A percentile compares a stretch with the other conserved stretches of the same genome.
Evolutionary conservation across 2,888 invertebrate species (phyloP).

Genomic region (Thyatira batis): DNA sequence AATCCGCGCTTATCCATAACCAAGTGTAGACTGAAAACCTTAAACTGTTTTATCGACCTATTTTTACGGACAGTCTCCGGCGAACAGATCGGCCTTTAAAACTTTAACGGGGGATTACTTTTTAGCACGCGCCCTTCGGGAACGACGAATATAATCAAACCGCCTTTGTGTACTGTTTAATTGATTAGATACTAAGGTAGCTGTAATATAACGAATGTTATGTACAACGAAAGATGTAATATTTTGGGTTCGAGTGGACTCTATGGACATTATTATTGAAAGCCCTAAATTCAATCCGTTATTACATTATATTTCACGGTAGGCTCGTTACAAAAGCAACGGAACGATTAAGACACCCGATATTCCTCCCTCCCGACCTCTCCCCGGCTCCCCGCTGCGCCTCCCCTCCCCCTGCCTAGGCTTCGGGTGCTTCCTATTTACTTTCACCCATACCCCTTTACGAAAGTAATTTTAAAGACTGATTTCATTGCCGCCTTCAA

Average conservation of each 20-base stretch:
- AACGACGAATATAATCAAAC: conserved; percentile 2
- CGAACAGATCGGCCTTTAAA: neutral
- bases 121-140: neutral
- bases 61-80: neutral
- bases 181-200: neutral
- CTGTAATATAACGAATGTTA: too few relatives aligned
- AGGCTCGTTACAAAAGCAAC: conserved; percentile 23
- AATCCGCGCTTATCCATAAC: neutral
- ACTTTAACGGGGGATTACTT: conserved; percentile 1
- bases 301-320: conserved; percentile 11
- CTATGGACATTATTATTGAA: neutral
- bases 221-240: neutral
- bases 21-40: neutral
- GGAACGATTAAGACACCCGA: conserved; percentile 12
- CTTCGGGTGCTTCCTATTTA: neutral
- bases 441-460: conserved; percentile 16
- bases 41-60: neutral
- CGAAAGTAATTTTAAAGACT: conserved; percentile 28
- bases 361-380: neutral
- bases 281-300: neutral
- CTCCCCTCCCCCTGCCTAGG: neutral
- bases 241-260: neutral
- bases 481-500: conserved; percentile 12
- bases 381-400: neutral
- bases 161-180: neutral